Percentiles rank a stretch among this genome's conserved stretches.
Evolutionary conservation across 2,888 invertebrate species (phyloP).

Genomic region (Drosophila lutescens): DNA sequence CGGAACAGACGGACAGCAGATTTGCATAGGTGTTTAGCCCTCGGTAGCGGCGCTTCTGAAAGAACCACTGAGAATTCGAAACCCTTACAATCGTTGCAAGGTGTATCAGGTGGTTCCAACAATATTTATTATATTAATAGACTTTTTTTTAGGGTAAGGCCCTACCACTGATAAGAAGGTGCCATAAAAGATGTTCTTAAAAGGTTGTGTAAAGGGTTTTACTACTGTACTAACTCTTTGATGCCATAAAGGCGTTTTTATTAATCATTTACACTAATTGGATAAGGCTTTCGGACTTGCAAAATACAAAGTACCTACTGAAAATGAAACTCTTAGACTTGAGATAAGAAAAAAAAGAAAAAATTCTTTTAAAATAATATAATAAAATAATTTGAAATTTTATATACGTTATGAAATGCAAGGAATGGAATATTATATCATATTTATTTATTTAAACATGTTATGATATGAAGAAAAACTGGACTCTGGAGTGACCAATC

Average conservation of each 20-base stretch:
- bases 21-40: slow-evolving; percentile 15
- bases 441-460: neutral
- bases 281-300: neutral
- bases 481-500: neutral
- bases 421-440: too few relatives aligned
- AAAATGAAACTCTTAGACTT: too few relatives aligned
- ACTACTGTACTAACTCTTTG: neutral
- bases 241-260: neutral
- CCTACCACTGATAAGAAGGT: neutral
- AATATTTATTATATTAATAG: neutral
- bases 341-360: too few relatives aligned
- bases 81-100: neutral
- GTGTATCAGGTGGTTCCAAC: neutral
- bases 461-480: neutral
- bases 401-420: too few relatives aligned
- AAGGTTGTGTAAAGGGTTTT: neutral
- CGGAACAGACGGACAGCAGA: slow-evolving; percentile 4
- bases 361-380: too few relatives aligned
- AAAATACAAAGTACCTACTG: too few relatives aligned
- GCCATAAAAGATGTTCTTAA: neutral
- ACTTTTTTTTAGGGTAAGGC: neutral
- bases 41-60: too few relatives aligned
- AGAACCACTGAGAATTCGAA: neutral
- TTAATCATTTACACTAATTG: neutral
- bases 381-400: too few relatives aligned